Evolutionary conservation across 2,113 vertebrate genomes (phyloP), one percentile per base, ranked within the genome.

Genomic region (human (Homo sapiens)): DNA sequence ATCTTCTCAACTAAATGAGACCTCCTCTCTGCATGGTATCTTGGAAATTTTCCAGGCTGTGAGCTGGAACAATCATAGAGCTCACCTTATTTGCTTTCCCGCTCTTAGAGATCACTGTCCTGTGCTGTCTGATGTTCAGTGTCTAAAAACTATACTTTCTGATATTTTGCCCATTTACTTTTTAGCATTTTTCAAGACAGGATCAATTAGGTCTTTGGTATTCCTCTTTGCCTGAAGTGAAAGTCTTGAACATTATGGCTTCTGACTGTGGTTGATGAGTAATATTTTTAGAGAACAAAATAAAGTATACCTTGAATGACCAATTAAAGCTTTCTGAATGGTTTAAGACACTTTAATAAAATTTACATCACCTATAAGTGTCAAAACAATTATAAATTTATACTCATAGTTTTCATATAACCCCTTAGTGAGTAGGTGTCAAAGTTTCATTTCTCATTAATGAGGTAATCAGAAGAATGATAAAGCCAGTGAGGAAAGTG

Each of bases 401-500:
- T 70, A 76, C 12, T 94, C 50, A 57, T 50, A 81, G 76, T 83
- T 93, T 96, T 89, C n/a, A 96, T 48, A 57, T 75, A 93, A 96
- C 91, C 72, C 40, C 8, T 59, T 82, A 86, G 35, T 70, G 38
- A 90, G 13, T 64, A 88, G 89, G 50, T 81, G 52, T 83, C 82
- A 82, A 89, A 93, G 52, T 86, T 97, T 94, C 70, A 68, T 92
- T 96, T 96, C 73, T 97, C 45, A 92, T 79, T 86, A 93, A 94
- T 68, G 78, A 89, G 22, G 18, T 89, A 89, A 78, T 5, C 66
- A 91, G 93, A 78, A 94, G 66, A 35, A 82, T 89, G 40, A 43
- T 68, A 92, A 90, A 91, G 30, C 18, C 55, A 82, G 40, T 91
- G 81, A 87, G n/a, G 4, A 96, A 97, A 50, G 9, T 45, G 84